Evolutionary conservation across 2,113 vertebrate genomes (phyloP).

Genomic region (Spermophilus dauricus): DNA sequence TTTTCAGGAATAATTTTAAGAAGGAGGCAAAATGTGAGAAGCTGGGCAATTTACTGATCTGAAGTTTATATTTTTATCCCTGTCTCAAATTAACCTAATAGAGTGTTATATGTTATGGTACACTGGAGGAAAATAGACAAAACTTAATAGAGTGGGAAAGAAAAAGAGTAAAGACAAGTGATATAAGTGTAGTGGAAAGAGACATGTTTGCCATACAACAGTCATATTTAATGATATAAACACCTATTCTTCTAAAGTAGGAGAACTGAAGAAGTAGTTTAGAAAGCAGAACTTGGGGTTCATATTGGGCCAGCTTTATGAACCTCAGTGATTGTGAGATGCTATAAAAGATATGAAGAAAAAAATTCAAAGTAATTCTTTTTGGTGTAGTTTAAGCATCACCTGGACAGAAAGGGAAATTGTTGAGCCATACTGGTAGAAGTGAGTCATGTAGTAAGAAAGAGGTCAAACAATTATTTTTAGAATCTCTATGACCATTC

Average conservation of each 20-base stretch:
- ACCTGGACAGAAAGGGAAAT: background rate
- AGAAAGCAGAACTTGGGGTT: background rate
- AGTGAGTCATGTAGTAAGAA: background rate
- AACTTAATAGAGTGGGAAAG: background rate
- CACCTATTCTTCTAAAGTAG: background rate
- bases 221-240: background rate
- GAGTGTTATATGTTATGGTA: background rate
- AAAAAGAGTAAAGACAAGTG: background rate
- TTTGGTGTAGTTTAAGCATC: background rate
- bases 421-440: background rate
- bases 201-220: background rate
- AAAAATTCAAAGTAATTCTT: constrained; percentile 9
- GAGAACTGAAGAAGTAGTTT: background rate
- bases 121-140: background rate
- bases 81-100: background rate
- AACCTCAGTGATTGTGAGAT: background rate
- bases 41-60: background rate
- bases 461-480: background rate
- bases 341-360: background rate
- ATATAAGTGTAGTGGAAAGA: background rate
- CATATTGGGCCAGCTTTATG: background rate
- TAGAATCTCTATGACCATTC: background rate
- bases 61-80: background rate
- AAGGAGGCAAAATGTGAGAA: background rate
- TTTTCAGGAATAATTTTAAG: background rate